Evolutionary conservation across 2,113 vertebrate species (phyloP), one percentile per base, ranked within the genome.

Genomic region (Stigmatopora nigra): DNA sequence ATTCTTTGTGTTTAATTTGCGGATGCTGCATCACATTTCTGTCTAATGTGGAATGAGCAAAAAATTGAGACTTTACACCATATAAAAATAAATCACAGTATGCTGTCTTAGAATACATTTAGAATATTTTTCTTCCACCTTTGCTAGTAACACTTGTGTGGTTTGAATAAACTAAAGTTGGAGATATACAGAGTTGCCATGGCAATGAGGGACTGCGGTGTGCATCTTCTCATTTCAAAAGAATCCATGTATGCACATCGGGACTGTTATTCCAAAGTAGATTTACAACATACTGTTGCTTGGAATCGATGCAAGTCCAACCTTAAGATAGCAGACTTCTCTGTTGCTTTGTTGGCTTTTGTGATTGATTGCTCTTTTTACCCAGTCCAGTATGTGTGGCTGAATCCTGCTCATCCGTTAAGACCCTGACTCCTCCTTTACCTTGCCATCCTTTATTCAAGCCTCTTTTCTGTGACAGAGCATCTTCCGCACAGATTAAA

Each of bases 391-490:
- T 84, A 73, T 72, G 69, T 36, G 64, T 69, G 72, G 73, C 78
- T 69, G 57, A 74, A 72, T 68, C 71, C 51, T 61, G 64, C 56
- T 72, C 71, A 66, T 69, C 22, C 10, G 36, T 77, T 38, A 31
- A 51, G 45, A 16, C 76, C 73, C 82, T 72, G 65, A 72, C 67
- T 72, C 60, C 66, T 80, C 68, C 65, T 67, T 65, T 67, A 63
- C 77, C 78, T 81, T 76, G 82, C 86, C 86, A 82, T 84, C 70
- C 72, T 78, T 86, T 88, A 87, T 90, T 89, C 85, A 86, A 80
- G 78, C 84, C 68, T 73, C 60, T 61, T 31, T 41, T 77, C 68
- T 77, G 66, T 76, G 71, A 78, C 31, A 69, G 44, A 56, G 65
- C 73, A 70, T 65, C 78, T 85, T 65, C 44, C 82, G 83, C 78